Evolutionary conservation across 2,888 invertebrate species (phyloP), one percentile per base, ranked within the genome.

Genomic region (Troides aeacus): DNA sequence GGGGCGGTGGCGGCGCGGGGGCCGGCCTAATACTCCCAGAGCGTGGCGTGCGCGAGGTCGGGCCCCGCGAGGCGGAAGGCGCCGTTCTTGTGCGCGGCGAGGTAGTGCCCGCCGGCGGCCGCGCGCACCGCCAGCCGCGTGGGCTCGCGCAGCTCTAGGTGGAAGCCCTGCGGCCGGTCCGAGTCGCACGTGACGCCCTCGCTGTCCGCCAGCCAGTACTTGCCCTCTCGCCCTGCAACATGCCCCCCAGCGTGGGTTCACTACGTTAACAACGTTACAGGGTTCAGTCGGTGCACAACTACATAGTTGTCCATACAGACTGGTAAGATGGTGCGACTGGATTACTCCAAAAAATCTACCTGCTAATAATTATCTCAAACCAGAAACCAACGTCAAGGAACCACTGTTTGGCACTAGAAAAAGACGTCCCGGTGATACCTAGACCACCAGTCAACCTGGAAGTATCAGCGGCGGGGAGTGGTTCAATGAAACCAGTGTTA

Each of bases 191-290:
- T 94, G 69, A 99, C 96, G 68, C 96, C 94, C 87, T 98, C 98
- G 78, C 96, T 95, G 84, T 97, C 97, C 68, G 97, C 96, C 86
- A 97, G 96, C 98, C 98, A 98, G 92, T 98, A 99, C 86, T 97
- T 97, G 80, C 97, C 97, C 90, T 97, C 98, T 85, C 96, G 96
- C 76, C 97, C 97, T 97, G 89, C 30, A 12, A n/a, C 39, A 12
- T 57, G 18, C 63, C n/a, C 64, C 30, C 30, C 3, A 5, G 30
- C 30, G 30, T 30, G 30, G 30, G 30, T 30, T 30, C 30, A 30
- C 30, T 30, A 30, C 30, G 30, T 30, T 30, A 30, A 30, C 30
- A 30, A 30, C 30, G 3, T 30, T 30, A 30, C 30, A 3, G 30
- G 30, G 30, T 30, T 30, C 30, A 30, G 30, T 21, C 7, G 36